Percentiles rank a stretch among this genome's conserved stretches.
phyloP scores from a whole-genome alignment of 2,113 vertebrate species.

The Thermophis baileyi region DNA sequence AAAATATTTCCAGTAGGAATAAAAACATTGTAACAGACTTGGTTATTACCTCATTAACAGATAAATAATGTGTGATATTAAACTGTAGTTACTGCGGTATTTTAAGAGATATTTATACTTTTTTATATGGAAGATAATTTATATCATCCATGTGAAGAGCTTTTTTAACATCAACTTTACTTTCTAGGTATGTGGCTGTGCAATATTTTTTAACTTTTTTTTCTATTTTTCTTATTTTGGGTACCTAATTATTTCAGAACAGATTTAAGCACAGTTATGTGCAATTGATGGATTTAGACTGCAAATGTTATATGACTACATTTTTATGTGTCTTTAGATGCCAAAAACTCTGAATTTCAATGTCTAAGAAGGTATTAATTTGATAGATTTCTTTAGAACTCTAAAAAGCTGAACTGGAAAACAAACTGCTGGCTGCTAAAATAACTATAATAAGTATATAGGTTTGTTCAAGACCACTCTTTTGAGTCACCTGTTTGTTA shows the following conservation, averaged over 20 bases:
- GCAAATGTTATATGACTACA: constrained; percentile 46
- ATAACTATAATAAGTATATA: constrained; percentile 50
- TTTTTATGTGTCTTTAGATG: constrained; percentile 62
- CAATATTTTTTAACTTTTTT: constrained; percentile 86
- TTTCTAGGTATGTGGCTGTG: constrained; percentile 82
- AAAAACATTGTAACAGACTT: constrained; percentile 64
- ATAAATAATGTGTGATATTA: constrained; percentile 74
- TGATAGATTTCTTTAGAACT: constrained; percentile 65
- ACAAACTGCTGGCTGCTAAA: constrained; percentile 85
- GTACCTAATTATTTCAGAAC: constrained; percentile 71
- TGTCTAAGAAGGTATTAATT: constrained; percentile 60
- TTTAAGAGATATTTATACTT: constrained; percentile 85
- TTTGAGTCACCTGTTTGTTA: constrained; percentile 56
- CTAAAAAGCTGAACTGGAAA: constrained; percentile 78
- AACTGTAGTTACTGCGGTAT: constrained; percentile 75
- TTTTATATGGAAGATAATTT: constrained; percentile 82
- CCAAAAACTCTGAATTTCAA: constrained; percentile 63
- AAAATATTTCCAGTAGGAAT: constrained; percentile 93
- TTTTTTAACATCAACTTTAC: constrained; percentile 76
- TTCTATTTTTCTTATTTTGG: constrained; percentile 83
- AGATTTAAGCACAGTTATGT: constrained; percentile 63
- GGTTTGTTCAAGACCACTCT: constrained; percentile 52
- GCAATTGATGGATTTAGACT: constrained; percentile 53
- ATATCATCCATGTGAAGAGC: constrained; percentile 77
- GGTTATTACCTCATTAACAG: constrained; percentile 91